Evolutionary conservation across 92 coral and sea anemone genomes (phyloP).

Genomic region (Porites cylindrica): DNA sequence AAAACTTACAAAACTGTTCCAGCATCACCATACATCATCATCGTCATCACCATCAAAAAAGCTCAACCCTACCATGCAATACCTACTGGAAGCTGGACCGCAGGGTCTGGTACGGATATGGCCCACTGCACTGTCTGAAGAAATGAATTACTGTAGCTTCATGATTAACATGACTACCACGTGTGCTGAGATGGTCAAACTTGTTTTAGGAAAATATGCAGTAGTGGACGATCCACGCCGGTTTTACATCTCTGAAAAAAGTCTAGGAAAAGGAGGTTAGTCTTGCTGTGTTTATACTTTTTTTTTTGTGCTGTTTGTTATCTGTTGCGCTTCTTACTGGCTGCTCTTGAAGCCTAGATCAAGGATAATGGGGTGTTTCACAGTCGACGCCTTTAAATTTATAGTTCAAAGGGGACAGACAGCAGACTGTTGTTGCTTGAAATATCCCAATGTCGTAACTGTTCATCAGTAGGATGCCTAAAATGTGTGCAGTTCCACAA

Average conservation of each 20-base stretch:
- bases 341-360: too few relatives aligned
- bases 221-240: slow-evolving; percentile 88
- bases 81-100: slow-evolving; percentile 93
- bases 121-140: slow-evolving; percentile 90
- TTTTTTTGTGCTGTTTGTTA: too few relatives aligned
- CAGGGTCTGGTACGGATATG: slow-evolving; percentile 94
- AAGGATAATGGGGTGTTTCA: too few relatives aligned
- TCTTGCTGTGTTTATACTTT: background rate
- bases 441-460: too few relatives aligned
- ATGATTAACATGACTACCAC: slow-evolving; percentile 93
- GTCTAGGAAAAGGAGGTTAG: slow-evolving; percentile 79
- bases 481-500: too few relatives aligned
- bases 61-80: slow-evolving; percentile 91
- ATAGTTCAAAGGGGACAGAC: too few relatives aligned
- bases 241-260: slow-evolving; percentile 85
- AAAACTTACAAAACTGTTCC: slow-evolving; percentile 80
- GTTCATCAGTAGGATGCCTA: too few relatives aligned
- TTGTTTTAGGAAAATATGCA: slow-evolving; percentile 93
- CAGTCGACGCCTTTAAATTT: too few relatives aligned
- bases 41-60: slow-evolving; percentile 74
- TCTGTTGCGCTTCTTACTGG: too few relatives aligned
- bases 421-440: too few relatives aligned
- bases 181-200: slow-evolving; percentile 84
- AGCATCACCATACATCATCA: slow-evolving; percentile 23
- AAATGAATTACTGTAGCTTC: slow-evolving; percentile 93